These are phyloP conservation scores for Stichopus horrens DNA, from an alignment of 53 echinoderm and acorn worm species.

Conservation along the genomic window DNA sequence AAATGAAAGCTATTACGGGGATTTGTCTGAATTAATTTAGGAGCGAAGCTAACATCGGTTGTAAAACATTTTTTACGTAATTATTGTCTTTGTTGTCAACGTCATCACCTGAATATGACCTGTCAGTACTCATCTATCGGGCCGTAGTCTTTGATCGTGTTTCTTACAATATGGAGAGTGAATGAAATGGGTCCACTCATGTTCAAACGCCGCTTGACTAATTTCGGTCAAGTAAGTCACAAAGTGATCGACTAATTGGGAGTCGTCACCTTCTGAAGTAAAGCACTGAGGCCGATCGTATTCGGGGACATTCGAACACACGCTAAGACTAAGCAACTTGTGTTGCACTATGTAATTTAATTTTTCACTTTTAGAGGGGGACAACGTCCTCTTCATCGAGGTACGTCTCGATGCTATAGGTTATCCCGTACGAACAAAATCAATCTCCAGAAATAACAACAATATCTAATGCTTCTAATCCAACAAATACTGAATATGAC, in stretches of 20 bases:
- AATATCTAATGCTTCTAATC: neutral
- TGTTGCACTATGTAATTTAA: no score
- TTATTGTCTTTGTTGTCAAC: neutral
- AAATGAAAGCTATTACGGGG: conserved; percentile 14
- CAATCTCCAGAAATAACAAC: neutral
- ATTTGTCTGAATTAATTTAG: conserved; percentile 14
- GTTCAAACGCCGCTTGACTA: conserved; percentile 30
- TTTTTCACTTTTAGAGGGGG: no score
- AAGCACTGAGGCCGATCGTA: conserved; percentile 27
- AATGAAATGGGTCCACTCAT: neutral
- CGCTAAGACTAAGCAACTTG: conserved; percentile 39
- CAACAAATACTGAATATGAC: neutral
- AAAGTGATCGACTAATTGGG: conserved; percentile 42
- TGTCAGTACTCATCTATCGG: neutral
- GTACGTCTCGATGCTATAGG: conserved; percentile 34
- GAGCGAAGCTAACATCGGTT: conserved; percentile 13
- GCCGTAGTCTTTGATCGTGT: neutral
- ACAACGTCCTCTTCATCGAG: conserved; percentile 4
- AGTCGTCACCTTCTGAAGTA: conserved; percentile 33
- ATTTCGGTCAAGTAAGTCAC: conserved; percentile 28
- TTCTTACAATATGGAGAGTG: no score
- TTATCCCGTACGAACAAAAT: conserved; percentile 17
- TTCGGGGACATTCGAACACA: conserved; percentile 54
- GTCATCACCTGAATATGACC: neutral
- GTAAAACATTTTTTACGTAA: neutral